phyloP scores from a whole-genome alignment of 2,888 invertebrate species.

The Archips crataeganus region DNA sequence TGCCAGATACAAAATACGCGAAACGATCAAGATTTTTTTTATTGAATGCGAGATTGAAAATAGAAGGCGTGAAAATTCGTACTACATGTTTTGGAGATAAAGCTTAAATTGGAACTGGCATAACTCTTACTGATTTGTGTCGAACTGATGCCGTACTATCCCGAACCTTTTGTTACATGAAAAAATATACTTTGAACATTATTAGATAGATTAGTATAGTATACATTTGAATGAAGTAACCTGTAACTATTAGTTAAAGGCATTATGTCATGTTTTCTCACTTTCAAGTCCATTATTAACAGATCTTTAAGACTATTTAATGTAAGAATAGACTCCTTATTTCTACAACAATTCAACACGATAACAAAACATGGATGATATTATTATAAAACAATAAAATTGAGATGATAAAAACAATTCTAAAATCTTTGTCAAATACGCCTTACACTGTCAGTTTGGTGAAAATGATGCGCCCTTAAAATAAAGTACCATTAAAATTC shows the following conservation, averaged over 20 bases:
- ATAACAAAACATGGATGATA: conserved; percentile 39
- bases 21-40: no score
- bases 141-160: not conserved
- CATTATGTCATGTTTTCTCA: conserved; percentile 70
- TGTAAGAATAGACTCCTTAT: conserved; percentile 27
- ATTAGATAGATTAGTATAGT: conserved; percentile 36
- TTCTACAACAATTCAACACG: conserved; percentile 42
- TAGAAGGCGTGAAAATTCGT: no score
- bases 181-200: conserved; percentile 68
- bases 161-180: conserved; percentile 51
- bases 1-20: no score
- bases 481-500: no score
- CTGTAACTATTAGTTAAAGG: conserved; percentile 42
- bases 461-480: not conserved
- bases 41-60: no score
- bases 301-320: conserved; percentile 66
- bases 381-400: conserved; percentile 37
- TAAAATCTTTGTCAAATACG: conserved; percentile 22
- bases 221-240: conserved; percentile 37
- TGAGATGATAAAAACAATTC: conserved; percentile 36
- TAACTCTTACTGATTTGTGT: not conserved
- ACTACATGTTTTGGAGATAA: no score
- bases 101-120: no score
- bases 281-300: conserved; percentile 56
- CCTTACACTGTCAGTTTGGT: not conserved